phyloP scores from a whole-genome alignment of 2,113 vertebrate species.

The Dolichotis patagonum region DNA sequence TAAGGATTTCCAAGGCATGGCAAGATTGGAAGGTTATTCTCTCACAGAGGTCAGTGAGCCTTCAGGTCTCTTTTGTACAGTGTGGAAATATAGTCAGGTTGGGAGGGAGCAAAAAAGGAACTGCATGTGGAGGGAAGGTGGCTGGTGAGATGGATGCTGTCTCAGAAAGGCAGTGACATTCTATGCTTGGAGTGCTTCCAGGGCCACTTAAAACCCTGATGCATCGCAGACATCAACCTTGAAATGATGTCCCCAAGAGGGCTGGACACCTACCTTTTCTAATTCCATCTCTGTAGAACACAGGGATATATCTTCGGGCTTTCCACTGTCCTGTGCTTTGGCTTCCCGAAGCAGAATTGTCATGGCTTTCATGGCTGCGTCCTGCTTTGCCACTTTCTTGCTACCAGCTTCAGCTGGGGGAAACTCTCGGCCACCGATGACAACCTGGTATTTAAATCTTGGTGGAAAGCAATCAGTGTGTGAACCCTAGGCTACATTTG shows the following conservation, averaged over 20 bases:
- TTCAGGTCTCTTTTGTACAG: not conserved
- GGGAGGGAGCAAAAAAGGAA: accelerated
- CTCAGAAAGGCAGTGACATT: not conserved
- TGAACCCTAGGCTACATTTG: not conserved
- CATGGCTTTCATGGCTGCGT: slow-evolving; percentile 93
- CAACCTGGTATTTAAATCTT: slow-evolving; percentile 97
- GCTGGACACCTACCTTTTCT: slow-evolving; percentile 51
- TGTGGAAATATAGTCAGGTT: not conserved
- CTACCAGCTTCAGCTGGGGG: slow-evolving; percentile 94
- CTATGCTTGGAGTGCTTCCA: accelerated
- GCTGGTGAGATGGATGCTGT: not conserved
- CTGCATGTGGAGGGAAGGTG: not conserved
- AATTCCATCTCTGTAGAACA: not conserved
- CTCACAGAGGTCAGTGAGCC: not conserved
- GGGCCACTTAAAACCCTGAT: not conserved
- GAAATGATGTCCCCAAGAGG: accelerated
- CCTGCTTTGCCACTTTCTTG: slow-evolving; percentile 97
- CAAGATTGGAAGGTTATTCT: not conserved
- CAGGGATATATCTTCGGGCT: not conserved
- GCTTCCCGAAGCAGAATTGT: slow-evolving; percentile 90
- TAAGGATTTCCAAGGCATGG: not conserved
- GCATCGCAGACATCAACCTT: accelerated
- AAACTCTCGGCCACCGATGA: slow-evolving; percentile 92
- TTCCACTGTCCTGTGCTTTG: slow-evolving; percentile 85
- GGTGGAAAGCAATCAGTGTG: slow-evolving; percentile 52